A percentile compares a stretch with the other conserved stretches of the same genome.
phyloP scores from a whole-genome alignment of 2,113 vertebrate genomes.

The Etheostoma spectabile region DNA sequence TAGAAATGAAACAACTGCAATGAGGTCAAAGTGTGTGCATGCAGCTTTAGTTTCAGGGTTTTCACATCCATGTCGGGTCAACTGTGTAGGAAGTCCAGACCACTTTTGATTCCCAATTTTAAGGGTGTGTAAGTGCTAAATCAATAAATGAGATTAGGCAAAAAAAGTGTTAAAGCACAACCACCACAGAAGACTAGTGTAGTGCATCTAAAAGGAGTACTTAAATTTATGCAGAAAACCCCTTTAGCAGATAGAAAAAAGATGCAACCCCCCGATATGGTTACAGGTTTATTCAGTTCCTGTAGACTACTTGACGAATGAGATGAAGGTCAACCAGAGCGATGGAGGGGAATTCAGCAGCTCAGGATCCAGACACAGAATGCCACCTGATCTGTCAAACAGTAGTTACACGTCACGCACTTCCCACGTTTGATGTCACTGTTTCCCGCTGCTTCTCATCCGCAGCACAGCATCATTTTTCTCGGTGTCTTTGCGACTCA shows the following conservation, averaged over 20 bases:
- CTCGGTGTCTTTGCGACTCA: neutral
- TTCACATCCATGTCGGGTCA: neutral
- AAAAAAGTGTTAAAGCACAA: neutral
- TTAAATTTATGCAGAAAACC: neutral
- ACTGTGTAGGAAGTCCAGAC: neutral
- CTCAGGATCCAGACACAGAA: neutral
- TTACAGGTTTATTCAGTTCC: neutral
- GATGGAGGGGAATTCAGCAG: neutral
- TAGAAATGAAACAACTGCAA: constrained; percentile 17
- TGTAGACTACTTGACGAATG: neutral
- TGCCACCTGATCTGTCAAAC: neutral
- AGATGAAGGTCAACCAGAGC: neutral
- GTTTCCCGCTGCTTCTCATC: neutral
- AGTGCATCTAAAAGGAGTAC: neutral
- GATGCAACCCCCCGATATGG: neutral
- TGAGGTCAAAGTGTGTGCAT: neutral
- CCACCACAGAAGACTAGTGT: neutral
- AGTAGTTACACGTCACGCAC: neutral
- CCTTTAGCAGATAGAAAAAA: neutral
- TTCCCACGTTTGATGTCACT: neutral
- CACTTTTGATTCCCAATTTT: neutral
- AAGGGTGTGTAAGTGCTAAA: neutral
- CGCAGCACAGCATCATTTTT: neutral
- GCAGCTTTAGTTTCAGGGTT: neutral
- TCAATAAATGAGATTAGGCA: too few relatives aligned